Conservation (phyloP, 2,888 invertebrate genomes). For the Sesia bembeciformis region DNA sequence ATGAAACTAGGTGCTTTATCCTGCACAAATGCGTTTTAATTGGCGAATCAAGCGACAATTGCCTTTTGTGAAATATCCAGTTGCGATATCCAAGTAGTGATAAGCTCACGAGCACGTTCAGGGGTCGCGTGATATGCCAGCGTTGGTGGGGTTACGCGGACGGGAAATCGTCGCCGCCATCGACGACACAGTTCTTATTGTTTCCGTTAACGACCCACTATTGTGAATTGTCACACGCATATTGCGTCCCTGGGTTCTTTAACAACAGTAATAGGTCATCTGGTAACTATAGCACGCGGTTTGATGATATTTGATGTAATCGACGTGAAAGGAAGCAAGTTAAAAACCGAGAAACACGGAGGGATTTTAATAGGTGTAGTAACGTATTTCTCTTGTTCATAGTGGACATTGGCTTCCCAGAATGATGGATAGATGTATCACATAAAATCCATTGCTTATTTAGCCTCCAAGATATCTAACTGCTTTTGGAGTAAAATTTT, state of each 20-base stretch:
- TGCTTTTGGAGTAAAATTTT: too few relatives aligned
- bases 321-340: too few relatives aligned
- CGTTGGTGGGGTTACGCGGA: conserved; percentile 13
- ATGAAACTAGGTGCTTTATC: conserved; percentile 1
- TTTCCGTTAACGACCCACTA: neutral
- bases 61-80: conserved; percentile 11
- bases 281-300: too few relatives aligned
- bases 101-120: conserved; percentile 21
- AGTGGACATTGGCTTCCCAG: too few relatives aligned
- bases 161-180: conserved; percentile 27
- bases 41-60: conserved; percentile 11
- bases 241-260: neutral
- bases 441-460: too few relatives aligned
- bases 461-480: too few relatives aligned
- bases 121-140: conserved; percentile 59
- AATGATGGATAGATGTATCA: too few relatives aligned
- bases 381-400: too few relatives aligned
- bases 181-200: conserved; percentile 12
- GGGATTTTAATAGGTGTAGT: too few relatives aligned
- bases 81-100: conserved; percentile 23
- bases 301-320: too few relatives aligned
- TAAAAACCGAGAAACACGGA: too few relatives aligned
- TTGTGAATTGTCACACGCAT: neutral
- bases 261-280: too few relatives aligned
- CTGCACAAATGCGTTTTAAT: conserved; percentile 12